These are phyloP conservation scores for Athene noctua DNA, from an alignment of 2,113 vertebrate species.

Conservation along the genomic window DNA sequence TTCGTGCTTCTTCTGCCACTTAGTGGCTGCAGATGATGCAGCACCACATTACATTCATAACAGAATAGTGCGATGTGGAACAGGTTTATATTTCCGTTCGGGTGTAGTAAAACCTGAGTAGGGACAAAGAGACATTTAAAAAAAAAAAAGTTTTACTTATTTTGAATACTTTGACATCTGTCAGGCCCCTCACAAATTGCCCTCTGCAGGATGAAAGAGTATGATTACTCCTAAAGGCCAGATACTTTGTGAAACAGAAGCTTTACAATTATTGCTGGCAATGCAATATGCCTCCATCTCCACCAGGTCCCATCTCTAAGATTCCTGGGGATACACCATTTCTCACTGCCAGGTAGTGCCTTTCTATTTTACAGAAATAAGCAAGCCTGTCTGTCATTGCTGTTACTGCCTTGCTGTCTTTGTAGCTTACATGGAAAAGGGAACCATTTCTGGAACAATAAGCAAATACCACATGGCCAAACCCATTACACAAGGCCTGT, in stretches of 20 bases:
- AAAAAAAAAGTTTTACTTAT: not conserved
- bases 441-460: not conserved
- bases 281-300: not conserved
- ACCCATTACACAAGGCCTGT: not conserved
- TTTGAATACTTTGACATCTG: not conserved
- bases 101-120: not conserved
- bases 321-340: not conserved
- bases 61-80: not conserved
- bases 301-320: not conserved
- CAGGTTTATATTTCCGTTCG: not conserved
- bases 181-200: not conserved
- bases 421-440: not conserved
- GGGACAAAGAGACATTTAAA: not conserved
- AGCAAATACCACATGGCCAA: not conserved
- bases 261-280: not conserved
- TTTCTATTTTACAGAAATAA: not conserved
- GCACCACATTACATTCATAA: not conserved
- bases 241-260: not conserved
- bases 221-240: not conserved
- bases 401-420: not conserved
- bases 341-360: not conserved
- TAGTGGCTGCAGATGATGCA: constrained; percentile 29
- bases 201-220: not conserved
- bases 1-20: constrained; percentile 39
- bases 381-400: not conserved